These are phyloP conservation scores for Coleophora deauratella DNA, from an alignment of 2,888 invertebrate genomes.

Conservation along the genomic window DNA sequence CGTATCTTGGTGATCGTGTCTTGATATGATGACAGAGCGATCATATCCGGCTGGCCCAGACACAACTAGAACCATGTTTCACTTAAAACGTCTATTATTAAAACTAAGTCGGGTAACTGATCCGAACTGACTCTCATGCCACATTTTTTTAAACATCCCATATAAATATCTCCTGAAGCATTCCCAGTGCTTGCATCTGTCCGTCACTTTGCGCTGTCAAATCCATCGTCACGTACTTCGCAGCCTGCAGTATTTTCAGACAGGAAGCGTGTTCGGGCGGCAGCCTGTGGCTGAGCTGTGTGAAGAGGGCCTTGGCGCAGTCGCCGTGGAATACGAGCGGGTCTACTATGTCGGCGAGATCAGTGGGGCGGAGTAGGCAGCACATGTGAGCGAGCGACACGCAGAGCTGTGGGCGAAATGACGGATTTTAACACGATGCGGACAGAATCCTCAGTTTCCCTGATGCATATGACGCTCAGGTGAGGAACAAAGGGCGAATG, in stretches of 20 bases:
- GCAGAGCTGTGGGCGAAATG: slow-evolving; percentile 72
- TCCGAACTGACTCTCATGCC: too few relatives aligned
- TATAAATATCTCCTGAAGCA: slow-evolving; percentile 64
- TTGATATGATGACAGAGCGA: too few relatives aligned
- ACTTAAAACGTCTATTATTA: too few relatives aligned
- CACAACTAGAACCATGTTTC: too few relatives aligned
- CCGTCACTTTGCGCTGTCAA: slow-evolving; percentile 39
- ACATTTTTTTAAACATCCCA: too few relatives aligned
- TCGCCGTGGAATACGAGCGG: slow-evolving; percentile 63
- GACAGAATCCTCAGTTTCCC: too few relatives aligned
- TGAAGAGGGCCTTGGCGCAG: slow-evolving; percentile 46
- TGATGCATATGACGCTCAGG: too few relatives aligned
- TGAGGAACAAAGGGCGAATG: too few relatives aligned
- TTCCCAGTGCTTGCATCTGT: slow-evolving; percentile 48
- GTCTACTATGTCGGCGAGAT: slow-evolving; percentile 71
- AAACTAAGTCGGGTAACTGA: too few relatives aligned
- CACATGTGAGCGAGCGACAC: slow-evolving; percentile 82
- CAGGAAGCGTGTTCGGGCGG: slow-evolving; percentile 61
- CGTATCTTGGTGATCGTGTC: too few relatives aligned
- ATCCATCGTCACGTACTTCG: slow-evolving; percentile 63
- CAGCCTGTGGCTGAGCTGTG: slow-evolving; percentile 50
- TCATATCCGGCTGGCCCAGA: too few relatives aligned
- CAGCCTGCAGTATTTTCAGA: slow-evolving; percentile 54
- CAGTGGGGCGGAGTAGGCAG: slow-evolving; percentile 70
- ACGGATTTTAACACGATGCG: too few relatives aligned